These are phyloP conservation scores for Genyomyrus donnyi DNA, from an alignment of 2,113 vertebrate species.

Conservation along the genomic window DNA sequence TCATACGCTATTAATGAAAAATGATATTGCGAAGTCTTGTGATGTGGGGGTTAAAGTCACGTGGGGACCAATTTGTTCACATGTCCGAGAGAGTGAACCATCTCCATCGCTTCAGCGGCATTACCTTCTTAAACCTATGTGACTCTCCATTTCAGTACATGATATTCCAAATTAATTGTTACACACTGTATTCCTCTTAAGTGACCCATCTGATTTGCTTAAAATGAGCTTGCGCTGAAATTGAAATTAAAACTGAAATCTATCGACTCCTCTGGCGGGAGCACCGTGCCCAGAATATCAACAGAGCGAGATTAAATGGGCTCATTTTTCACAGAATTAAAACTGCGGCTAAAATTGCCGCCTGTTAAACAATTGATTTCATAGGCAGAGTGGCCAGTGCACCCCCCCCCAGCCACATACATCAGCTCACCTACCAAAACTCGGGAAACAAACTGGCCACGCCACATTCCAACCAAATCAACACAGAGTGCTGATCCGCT, in stretches of 20 bases:
- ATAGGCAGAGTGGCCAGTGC: not conserved
- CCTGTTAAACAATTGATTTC: constrained; percentile 18
- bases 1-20: not conserved
- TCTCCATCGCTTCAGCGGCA: not conserved
- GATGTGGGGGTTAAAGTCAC: not conserved
- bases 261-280: constrained; percentile 37
- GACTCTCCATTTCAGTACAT: constrained; percentile 4
- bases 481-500: not conserved
- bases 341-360: constrained; percentile 7
- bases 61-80: not conserved
- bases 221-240: constrained; percentile 39
- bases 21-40: not conserved
- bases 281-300: constrained; percentile 31
- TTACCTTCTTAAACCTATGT: not conserved
- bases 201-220: constrained; percentile 37
- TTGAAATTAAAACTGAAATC: constrained; percentile 46
- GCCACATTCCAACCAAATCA: not conserved
- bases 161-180: constrained; percentile 17
- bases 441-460: not conserved
- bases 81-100: not conserved
- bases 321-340: constrained; percentile 39
- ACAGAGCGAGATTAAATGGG: constrained; percentile 39
- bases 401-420: not conserved
- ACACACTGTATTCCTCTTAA: constrained; percentile 32
- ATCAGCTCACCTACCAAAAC: not conserved